Conservation (phyloP, 1,140 invertebrate genomes). For the Oedothorax gibbosus region DNA sequence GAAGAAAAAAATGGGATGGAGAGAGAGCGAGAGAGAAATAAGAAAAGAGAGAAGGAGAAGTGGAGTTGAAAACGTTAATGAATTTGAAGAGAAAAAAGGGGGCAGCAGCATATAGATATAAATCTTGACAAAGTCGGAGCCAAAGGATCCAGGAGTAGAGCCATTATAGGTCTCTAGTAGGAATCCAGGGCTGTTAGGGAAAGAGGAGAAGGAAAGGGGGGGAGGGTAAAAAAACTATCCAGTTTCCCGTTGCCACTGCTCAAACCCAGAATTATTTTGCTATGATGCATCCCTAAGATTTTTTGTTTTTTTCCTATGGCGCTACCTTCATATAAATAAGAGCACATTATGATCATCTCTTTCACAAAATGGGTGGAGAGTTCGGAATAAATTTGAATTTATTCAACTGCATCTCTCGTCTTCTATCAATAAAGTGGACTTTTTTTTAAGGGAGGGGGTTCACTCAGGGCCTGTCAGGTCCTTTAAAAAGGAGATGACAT, state of each 20-base stretch:
- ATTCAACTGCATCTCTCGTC: constrained; percentile 48
- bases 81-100: constrained; percentile 39
- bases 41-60: constrained; percentile 6
- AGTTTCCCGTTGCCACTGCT: constrained; percentile 30
- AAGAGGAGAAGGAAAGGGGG: constrained; percentile 4
- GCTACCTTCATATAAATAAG: constrained; percentile 34
- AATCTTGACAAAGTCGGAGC: constrained; percentile 34
- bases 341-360: constrained; percentile 55
- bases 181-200: constrained; percentile 47
- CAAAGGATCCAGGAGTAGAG: constrained; percentile 49
- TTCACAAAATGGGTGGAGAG: constrained; percentile 47
- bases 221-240: constrained; percentile 14
- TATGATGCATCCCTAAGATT: constrained; percentile 40
- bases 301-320: constrained; percentile 39
- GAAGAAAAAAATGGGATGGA: constrained; percentile 30
- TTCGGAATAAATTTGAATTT: constrained; percentile 60
- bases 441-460: constrained; percentile 3
- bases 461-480: constrained; percentile 26
- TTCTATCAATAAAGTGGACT: constrained; percentile 49
- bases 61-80: constrained; percentile 59
- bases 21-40: constrained; percentile 11
- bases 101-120: constrained; percentile 33
- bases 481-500: constrained; percentile 39
- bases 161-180: constrained; percentile 47
- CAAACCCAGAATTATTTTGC: constrained; percentile 56